These are phyloP conservation scores for Pristionchus japonicus DNA, from an alignment of 2,888 invertebrate genomes.

Conservation along the genomic window DNA sequence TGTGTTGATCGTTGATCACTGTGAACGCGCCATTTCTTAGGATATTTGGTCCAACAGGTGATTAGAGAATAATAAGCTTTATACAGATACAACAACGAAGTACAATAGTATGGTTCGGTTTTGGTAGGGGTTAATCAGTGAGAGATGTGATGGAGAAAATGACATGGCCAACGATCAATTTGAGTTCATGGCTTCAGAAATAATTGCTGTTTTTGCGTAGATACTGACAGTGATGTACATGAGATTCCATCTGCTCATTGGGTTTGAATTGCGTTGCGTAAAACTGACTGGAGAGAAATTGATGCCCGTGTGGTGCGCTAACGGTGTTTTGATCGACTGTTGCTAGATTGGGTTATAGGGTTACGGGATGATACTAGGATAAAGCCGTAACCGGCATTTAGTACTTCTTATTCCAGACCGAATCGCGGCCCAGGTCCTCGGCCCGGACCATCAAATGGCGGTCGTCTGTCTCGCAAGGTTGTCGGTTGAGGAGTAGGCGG, in stretches of 20 bases:
- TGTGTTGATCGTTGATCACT: neutral
- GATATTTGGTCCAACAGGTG: too few species aligned
- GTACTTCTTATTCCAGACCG: neutral
- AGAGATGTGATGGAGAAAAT: neutral
- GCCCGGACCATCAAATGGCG: neutral
- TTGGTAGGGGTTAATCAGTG: neutral
- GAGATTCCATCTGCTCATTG: conserved; percentile 15
- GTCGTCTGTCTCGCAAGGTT: conserved; percentile 9
- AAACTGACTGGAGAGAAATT: conserved; percentile 12
- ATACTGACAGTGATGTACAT: conserved; percentile 23
- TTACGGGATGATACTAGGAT: neutral
- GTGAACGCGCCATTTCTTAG: too few species aligned
- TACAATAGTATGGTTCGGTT: neutral
- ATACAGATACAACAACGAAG: conserved; percentile 15
- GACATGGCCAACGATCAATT: neutral
- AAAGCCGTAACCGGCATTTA: neutral
- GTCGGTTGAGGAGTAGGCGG: conserved; percentile 39
- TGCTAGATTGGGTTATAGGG: too few species aligned
- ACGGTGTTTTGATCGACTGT: conserved; percentile 20
- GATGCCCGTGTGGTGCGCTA: neutral
- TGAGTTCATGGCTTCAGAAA: conserved; percentile 1
- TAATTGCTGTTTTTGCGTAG: neutral
- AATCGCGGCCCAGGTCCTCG: neutral
- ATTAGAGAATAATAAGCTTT: neutral
- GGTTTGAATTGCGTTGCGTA: neutral